A percentile compares a stretch with the other conserved stretches of the same genome.
Conservation (phyloP, 2,113 vertebrate species). For the Macquaria ambigua region DNA sequence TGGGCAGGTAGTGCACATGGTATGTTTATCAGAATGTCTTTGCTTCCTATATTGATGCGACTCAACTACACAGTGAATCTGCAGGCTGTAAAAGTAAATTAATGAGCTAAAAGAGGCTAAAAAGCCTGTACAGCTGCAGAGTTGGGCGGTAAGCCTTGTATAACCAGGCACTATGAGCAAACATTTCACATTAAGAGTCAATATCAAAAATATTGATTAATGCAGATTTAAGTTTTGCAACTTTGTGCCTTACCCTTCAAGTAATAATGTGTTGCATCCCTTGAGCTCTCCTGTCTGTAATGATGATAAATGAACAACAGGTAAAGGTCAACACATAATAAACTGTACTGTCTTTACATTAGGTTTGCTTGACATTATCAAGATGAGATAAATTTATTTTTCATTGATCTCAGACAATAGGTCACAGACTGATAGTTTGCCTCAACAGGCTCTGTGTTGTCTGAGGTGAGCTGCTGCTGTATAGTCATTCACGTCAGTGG, state of each 20-base stretch:
- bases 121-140: neutral
- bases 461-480: conserved; percentile 21
- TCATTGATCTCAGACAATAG: conserved; percentile 67
- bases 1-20: neutral
- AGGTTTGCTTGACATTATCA: conserved; percentile 71
- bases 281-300: conserved; percentile 31
- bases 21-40: neutral
- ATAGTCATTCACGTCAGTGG: conserved; percentile 20
- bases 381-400: conserved; percentile 64
- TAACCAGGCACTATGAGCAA: neutral
- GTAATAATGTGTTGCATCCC: neutral
- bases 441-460: conserved; percentile 13
- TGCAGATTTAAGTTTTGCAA: neutral
- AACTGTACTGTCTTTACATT: conserved; percentile 68
- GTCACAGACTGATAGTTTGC: conserved; percentile 52
- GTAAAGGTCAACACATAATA: conserved; percentile 78
- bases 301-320: conserved; percentile 70
- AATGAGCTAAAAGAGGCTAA: neutral
- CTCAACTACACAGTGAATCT: neutral
- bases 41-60: neutral
- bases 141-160: neutral
- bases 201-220: conserved; percentile 11
- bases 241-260: neutral
- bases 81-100: neutral
- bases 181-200: neutral